These are phyloP conservation scores for Esox masquinongy DNA, from an alignment of 2,797 vertebrate genomes.

Conservation along the genomic window DNA sequence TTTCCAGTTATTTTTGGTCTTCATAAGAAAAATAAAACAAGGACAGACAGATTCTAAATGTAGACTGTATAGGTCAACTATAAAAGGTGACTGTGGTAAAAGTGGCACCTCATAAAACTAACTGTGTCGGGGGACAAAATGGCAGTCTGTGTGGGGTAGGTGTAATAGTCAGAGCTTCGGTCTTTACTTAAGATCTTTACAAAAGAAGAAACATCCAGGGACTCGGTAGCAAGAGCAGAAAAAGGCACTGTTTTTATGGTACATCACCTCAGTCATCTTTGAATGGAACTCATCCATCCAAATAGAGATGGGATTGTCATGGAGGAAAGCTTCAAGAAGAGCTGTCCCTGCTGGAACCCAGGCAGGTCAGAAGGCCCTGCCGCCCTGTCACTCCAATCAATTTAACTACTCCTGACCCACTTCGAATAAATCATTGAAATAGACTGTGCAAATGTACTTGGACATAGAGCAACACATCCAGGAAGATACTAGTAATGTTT, in stretches of 20 bases:
- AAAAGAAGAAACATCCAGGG: background rate
- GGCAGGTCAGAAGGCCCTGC: conserved; percentile 39
- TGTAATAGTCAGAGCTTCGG: background rate
- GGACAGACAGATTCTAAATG: conserved; percentile 1
- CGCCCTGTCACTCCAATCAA: conserved; percentile 45
- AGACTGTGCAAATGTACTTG: background rate
- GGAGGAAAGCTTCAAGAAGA: conserved; percentile 9
- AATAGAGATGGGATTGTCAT: conserved; percentile 23
- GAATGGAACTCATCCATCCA: conserved; percentile 4
- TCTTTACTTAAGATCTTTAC: background rate
- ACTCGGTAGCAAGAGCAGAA: background rate
- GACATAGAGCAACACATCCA: background rate
- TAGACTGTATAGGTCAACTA: background rate
- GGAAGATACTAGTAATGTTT: no score
- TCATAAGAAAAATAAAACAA: no score
- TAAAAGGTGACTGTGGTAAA: background rate
- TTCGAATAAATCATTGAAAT: background rate
- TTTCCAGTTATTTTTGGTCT: no score
- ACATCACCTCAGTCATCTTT: conserved; percentile 2
- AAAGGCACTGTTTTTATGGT: conserved; percentile 1
- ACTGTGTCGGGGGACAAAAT: background rate
- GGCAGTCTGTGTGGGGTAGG: background rate
- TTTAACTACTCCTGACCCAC: conserved; percentile 28
- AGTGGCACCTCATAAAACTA: background rate
- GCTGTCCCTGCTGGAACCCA: conserved; percentile 6